Conservation (phyloP, 2,797 vertebrate genomes). For the Tinamus major region DNA sequence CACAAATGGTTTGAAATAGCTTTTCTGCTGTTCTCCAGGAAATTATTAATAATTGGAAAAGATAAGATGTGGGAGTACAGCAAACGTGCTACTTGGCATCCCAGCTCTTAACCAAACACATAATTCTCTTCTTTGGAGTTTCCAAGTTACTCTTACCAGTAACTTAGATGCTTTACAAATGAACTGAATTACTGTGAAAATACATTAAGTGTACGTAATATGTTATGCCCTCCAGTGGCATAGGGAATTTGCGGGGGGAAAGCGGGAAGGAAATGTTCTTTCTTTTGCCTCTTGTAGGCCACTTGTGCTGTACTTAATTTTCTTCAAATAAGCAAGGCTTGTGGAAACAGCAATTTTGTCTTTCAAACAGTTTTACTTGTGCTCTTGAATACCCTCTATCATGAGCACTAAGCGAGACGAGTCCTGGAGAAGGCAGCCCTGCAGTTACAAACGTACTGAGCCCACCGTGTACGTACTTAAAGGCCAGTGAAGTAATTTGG, state of each 20-base stretch:
- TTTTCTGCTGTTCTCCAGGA: not conserved
- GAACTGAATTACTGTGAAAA: not conserved
- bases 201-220: not conserved
- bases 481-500: not conserved
- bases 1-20: not conserved
- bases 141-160: not conserved
- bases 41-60: not conserved
- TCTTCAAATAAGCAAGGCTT: not conserved
- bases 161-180: not conserved
- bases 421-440: not conserved
- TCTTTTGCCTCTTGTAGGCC: not conserved
- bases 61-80: not conserved
- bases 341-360: not conserved
- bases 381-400: not conserved
- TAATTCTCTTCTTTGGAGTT: not conserved
- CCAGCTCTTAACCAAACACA: no score
- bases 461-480: not conserved
- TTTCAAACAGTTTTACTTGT: not conserved
- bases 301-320: rapidly evolving
- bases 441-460: not conserved
- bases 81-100: no score
- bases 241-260: not conserved
- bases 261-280: not conserved
- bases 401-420: not conserved
- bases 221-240: not conserved